Evolutionary conservation across 2,797 vertebrate genomes (phyloP).

Genomic region (Catamblyrhynchus diadema): DNA sequence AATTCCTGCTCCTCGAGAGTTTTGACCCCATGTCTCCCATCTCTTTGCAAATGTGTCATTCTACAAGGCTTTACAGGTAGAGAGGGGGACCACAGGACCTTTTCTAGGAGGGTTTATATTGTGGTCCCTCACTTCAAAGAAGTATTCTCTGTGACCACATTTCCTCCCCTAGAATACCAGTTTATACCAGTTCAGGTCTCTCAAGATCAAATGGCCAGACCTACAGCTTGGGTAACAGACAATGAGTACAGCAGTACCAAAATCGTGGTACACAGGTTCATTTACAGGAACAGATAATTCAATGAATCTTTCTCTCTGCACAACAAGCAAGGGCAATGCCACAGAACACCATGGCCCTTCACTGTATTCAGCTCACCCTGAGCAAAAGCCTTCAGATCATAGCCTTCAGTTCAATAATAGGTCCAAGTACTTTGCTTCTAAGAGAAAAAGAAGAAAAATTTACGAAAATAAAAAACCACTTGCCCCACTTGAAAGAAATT

Average conservation of each 20-base stretch:
- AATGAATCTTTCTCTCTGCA: not conserved
- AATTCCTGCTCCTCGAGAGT: rapidly evolving
- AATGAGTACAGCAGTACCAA: not conserved
- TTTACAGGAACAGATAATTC: not conserved
- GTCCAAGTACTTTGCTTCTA: not conserved
- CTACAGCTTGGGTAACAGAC: not conserved
- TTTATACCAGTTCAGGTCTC: not conserved
- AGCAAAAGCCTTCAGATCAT: not conserved
- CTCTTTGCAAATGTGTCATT: not conserved
- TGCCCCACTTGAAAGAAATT: not conserved
- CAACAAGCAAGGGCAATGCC: not conserved
- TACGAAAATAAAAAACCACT: not conserved
- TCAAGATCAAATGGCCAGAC: not conserved
- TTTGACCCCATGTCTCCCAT: not conserved
- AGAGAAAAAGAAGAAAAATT: not conserved
- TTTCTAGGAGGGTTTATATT: not conserved
- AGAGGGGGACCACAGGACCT: not conserved
- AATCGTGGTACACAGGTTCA: not conserved
- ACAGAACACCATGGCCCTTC: not conserved
- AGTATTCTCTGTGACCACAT: not conserved
- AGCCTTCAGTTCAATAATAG: not conserved
- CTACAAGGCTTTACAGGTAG: not conserved
- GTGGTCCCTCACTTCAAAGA: not conserved
- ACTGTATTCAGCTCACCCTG: not conserved
- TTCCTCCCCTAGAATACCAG: not conserved